A percentile compares a stretch with the other conserved stretches of the same genome.
These are phyloP conservation scores for Drosophila mulleri DNA, from an alignment of 2,888 invertebrate species.

Conservation along the genomic window DNA sequence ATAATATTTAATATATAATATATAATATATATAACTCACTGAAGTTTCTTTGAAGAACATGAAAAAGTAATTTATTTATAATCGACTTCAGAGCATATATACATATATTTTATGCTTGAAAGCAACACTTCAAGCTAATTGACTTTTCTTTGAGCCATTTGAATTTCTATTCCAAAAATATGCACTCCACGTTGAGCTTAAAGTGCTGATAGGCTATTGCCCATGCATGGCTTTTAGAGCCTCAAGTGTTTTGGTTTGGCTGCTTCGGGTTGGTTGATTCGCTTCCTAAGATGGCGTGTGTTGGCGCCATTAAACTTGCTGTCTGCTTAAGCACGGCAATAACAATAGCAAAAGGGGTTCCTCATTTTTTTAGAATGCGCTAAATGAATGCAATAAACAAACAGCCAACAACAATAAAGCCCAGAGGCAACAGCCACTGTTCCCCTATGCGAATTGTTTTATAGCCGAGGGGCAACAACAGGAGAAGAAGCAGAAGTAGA, in stretches of 20 bases:
- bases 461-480: slow-evolving; percentile 15
- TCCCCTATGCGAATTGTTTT: slow-evolving; percentile 39
- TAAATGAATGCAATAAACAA: slow-evolving; percentile 73
- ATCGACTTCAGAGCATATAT: too few relatives aligned
- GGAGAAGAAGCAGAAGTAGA: too few relatives aligned
- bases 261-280: slow-evolving; percentile 21
- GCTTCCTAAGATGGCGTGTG: slow-evolving; percentile 62
- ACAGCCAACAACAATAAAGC: slow-evolving; percentile 29
- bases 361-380: slow-evolving; percentile 44
- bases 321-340: slow-evolving; percentile 41
- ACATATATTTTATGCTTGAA: background rate
- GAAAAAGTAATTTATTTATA: too few relatives aligned
- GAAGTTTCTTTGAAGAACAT: too few relatives aligned
- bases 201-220: slow-evolving; percentile 15
- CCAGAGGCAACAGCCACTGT: slow-evolving; percentile 1
- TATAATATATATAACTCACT: too few relatives aligned
- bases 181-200: slow-evolving; percentile 1
- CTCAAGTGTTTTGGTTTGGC: background rate
- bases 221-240: background rate
- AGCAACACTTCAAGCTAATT: background rate
- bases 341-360: slow-evolving; percentile 23
- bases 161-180: background rate
- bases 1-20: too few relatives aligned
- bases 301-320: slow-evolving; percentile 55
- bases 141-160: background rate